Conservation (phyloP, 2,888 invertebrate genomes). For the Platyscelio sp. region DNA sequence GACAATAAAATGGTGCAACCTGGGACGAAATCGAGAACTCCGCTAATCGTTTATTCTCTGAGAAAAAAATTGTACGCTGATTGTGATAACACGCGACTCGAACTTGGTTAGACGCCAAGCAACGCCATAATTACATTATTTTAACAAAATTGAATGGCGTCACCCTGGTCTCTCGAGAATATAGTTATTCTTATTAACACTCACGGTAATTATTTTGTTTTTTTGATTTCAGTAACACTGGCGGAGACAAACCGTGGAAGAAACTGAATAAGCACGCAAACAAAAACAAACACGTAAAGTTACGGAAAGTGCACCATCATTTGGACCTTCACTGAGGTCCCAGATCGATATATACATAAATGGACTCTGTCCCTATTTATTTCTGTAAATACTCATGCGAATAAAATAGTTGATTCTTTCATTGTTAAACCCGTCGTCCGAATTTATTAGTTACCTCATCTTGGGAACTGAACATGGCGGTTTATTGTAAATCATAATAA, state of each 20-base stretch:
- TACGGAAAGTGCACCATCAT: conserved; percentile 94
- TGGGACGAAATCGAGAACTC: background rate
- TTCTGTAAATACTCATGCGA: conserved; percentile 35
- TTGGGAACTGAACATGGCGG: conserved; percentile 10
- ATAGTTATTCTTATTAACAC: too few species aligned
- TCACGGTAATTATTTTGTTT: conserved; percentile 3
- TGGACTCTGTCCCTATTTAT: background rate
- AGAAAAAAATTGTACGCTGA: too few species aligned
- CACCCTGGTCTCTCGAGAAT: too few species aligned
- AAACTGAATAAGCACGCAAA: conserved; percentile 94
- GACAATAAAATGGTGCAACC: background rate
- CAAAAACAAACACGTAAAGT: conserved; percentile 96
- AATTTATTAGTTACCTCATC: conserved; percentile 6
- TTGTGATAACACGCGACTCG: too few species aligned
- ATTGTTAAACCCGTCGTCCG: conserved; percentile 44
- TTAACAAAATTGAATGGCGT: too few species aligned
- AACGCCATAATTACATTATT: too few species aligned
- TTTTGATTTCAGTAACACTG: conserved; percentile 36
- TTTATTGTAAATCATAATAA: too few species aligned
- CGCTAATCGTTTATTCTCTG: too few species aligned
- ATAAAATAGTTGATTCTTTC: conserved; percentile 55
- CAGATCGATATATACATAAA: background rate
- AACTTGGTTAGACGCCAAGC: too few species aligned
- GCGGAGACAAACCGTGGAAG: conserved; percentile 90
- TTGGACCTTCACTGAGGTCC: conserved; percentile 91